Base-by-base conservation (phyloP, 2,888 invertebrate genomes). In the Torymus tubicola region DNA sequence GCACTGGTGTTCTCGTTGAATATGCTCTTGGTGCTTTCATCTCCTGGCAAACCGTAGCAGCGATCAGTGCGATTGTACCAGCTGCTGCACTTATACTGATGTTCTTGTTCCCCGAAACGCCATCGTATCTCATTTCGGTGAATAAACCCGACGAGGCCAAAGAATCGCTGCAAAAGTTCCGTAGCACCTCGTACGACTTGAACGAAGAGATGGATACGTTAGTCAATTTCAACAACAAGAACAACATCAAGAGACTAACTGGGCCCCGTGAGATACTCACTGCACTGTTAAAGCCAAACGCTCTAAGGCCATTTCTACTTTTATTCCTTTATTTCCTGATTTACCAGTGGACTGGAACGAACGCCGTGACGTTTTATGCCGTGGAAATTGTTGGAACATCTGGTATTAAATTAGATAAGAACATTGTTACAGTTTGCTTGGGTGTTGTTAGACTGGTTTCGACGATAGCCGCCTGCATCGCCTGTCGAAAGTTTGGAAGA, bases 331-430 rank as follows among this genome's bases (percentile, higher is more conserved):
- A 94, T 87, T 95, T 95, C 89, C 92, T 94, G 86, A 93, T 95
- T 71, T 95, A 94, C 87, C 95, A 95, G 86, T 94, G 94, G 92
- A 94, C 94, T 72, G 95, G 95, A 0, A 94, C 94, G 13, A 95
- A 95, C 84, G 93, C 94, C 0, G 92, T 95, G 42, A 95, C 95
- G 0, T 95, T 94, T 85, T 95, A 94, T 85, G 94, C 94, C 4
- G 93, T 94, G 3, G 93, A 94, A 85, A 93, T 95, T 0, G 94
- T 95, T 87, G 89, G 92, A 91, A 92, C 93, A 24, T 93, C 94
- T 0, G 94, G 94, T 2, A 92, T 94, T 0, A 86, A 90, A 2
- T 88, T 93, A 71, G 91, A 94, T 85, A 93, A 94, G 84, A 92
- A 94, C 85, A 88, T 92, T 86, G 92, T 94, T 42, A 93, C 94